Percentiles rank a stretch among this genome's conserved stretches.
These are phyloP conservation scores for Halesus radiatus DNA, from an alignment of 1,140 invertebrate species.

Conservation along the genomic window DNA sequence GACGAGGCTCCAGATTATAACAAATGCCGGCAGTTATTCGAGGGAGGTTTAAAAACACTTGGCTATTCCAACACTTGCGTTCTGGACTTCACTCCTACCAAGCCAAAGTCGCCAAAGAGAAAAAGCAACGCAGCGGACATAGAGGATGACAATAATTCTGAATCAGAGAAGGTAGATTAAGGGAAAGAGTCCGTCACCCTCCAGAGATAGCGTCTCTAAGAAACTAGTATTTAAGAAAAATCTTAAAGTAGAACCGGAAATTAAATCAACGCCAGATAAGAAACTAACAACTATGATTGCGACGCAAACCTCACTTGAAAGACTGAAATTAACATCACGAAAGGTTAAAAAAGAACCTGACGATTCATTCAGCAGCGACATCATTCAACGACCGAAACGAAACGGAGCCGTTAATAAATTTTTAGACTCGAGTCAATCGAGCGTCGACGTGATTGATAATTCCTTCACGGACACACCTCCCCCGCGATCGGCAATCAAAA, in stretches of 20 bases:
- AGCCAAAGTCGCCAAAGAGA: conserved; percentile 44
- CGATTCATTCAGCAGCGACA: background rate
- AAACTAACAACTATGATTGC: conserved; percentile 38
- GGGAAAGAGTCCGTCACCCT: background rate
- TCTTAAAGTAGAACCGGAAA: conserved; percentile 13
- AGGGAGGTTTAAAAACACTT: conserved; percentile 70
- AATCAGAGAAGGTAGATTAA: conserved; percentile 7
- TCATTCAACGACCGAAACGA: background rate
- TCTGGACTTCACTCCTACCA: conserved; percentile 53
- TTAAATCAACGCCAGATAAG: conserved; percentile 30
- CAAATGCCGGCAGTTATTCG: conserved; percentile 77
- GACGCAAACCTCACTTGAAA: conserved; percentile 46
- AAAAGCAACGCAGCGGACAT: conserved; percentile 5
- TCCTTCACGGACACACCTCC: conserved; percentile 49
- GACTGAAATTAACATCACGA: conserved; percentile 14
- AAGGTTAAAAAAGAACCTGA: conserved; percentile 10
- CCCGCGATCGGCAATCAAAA: conserved; percentile 17
- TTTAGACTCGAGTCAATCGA: conserved; percentile 35
- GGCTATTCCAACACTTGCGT: conserved; percentile 51
- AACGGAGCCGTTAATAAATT: conserved; percentile 35
- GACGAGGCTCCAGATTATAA: conserved; percentile 82
- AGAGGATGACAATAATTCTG: conserved; percentile 21
- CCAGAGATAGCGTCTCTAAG: conserved; percentile 8
- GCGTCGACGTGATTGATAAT: conserved; percentile 52
- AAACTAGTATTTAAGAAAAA: conserved; percentile 3